Conservation (phyloP, 2,113 vertebrate genomes). For the Centrocercus urophasianus region DNA sequence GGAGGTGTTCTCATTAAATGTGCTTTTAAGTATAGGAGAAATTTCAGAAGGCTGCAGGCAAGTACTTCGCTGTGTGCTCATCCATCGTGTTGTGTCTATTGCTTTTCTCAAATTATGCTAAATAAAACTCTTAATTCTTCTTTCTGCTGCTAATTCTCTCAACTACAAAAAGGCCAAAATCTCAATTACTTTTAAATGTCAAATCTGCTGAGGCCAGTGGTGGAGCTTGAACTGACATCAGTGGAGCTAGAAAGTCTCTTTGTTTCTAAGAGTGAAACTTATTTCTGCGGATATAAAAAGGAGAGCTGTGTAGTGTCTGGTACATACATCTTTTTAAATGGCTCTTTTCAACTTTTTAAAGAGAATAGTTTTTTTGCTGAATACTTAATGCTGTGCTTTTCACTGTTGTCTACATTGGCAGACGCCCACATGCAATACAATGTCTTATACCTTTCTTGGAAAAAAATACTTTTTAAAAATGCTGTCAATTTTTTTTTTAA, state of each 20-base stretch:
- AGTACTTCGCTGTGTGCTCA: not conserved
- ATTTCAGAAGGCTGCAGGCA: not conserved
- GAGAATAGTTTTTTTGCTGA: not conserved
- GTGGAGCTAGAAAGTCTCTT: not conserved
- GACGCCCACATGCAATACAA: not conserved
- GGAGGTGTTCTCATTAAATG: not conserved
- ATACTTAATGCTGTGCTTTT: not conserved
- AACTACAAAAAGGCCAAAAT: not conserved
- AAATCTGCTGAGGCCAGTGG: not conserved
- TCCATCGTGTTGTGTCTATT: not conserved
- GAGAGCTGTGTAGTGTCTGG: not conserved
- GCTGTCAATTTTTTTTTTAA: not conserved
- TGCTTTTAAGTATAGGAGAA: not conserved
- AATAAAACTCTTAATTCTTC: not conserved
- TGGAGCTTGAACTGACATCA: not conserved
- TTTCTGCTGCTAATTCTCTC: not conserved
- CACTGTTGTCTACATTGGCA: not conserved
- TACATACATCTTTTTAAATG: not conserved
- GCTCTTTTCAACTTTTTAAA: fast-evolving
- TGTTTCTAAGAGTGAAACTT: not conserved
- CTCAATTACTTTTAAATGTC: not conserved
- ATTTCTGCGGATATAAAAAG: not conserved
- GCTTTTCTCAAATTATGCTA: not conserved
- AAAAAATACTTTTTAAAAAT: not conserved
- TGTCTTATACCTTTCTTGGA: not conserved